Evolutionary conservation across 1,140 invertebrate genomes (phyloP).

Genomic region (Zophobas atratus): DNA sequence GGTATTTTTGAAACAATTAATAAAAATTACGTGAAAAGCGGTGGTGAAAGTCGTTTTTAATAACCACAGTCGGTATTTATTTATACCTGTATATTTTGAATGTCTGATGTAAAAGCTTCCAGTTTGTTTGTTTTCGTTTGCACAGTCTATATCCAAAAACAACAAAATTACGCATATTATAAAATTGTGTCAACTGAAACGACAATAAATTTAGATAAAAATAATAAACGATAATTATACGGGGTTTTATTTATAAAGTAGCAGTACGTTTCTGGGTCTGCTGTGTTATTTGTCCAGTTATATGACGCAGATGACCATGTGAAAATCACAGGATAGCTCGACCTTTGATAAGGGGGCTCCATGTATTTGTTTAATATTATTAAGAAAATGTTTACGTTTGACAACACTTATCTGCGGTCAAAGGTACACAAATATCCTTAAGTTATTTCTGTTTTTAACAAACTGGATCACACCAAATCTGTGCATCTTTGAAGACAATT

Average conservation of each 20-base stretch:
- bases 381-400: slow-evolving; percentile 48
- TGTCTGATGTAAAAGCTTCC: slow-evolving; percentile 13
- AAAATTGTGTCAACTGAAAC: slow-evolving; percentile 12
- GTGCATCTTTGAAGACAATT: not conserved
- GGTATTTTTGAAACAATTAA: too few relatives aligned
- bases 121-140: slow-evolving; percentile 15
- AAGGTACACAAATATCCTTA: slow-evolving; percentile 45
- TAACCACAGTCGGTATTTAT: too few relatives aligned
- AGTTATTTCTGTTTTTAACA: slow-evolving; percentile 34
- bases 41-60: too few relatives aligned
- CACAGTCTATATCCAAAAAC: not conserved
- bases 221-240: slow-evolving; percentile 17
- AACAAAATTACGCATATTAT: not conserved
- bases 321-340: slow-evolving; percentile 45
- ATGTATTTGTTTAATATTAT: slow-evolving; percentile 45
- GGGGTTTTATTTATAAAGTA: slow-evolving; percentile 27
- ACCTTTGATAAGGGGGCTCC: slow-evolving; percentile 43
- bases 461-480: slow-evolving; percentile 37
- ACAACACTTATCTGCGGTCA: slow-evolving; percentile 47
- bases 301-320: slow-evolving; percentile 44
- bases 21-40: too few relatives aligned
- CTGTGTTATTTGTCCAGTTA: slow-evolving; percentile 27
- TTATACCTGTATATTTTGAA: too few relatives aligned
- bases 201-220: slow-evolving; percentile 36
- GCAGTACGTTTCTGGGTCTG: slow-evolving; percentile 35